Conservation (phyloP, 2,888 invertebrate species). For the Siphlonurus alternatus region DNA sequence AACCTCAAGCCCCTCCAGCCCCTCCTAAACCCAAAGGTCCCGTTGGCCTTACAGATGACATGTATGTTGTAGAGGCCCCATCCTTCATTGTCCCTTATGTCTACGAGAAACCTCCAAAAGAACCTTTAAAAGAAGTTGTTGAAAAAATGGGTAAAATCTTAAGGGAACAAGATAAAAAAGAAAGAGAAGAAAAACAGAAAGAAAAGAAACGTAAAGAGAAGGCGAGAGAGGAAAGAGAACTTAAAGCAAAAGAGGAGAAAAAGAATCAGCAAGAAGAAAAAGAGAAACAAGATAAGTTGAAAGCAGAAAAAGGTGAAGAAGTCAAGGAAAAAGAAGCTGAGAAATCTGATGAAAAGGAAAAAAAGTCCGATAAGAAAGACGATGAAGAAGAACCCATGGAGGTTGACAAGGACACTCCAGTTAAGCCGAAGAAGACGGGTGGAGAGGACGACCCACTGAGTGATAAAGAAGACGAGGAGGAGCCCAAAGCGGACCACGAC, state of each 20-base stretch:
- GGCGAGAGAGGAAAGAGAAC: slow-evolving; percentile 25
- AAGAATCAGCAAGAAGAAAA: slow-evolving; percentile 12
- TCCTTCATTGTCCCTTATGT: slow-evolving; percentile 88
- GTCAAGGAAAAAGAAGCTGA: slow-evolving; percentile 19
- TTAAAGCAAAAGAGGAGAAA: slow-evolving; percentile 19
- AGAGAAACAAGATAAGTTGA: not conserved
- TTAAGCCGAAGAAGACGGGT: not conserved
- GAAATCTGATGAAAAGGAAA: slow-evolving; percentile 16
- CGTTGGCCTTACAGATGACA: slow-evolving; percentile 75
- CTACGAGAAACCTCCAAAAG: slow-evolving; percentile 73
- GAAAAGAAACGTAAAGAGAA: slow-evolving; percentile 24
- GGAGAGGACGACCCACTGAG: not conserved
- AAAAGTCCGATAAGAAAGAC: slow-evolving; percentile 23
- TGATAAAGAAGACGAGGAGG: slow-evolving; percentile 39
- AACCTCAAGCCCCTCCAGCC: slow-evolving; percentile 9
- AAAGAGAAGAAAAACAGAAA: slow-evolving; percentile 31
- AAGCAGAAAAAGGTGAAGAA: slow-evolving; percentile 9
- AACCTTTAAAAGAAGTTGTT: slow-evolving; percentile 57
- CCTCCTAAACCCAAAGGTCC: slow-evolving; percentile 29
- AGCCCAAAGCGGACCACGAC: slow-evolving; percentile 35
- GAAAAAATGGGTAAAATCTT: slow-evolving; percentile 43
- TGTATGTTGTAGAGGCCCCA: slow-evolving; percentile 84
- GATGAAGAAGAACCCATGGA: slow-evolving; percentile 18
- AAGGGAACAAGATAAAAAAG: slow-evolving; percentile 35
- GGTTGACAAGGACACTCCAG: not conserved